phyloP scores from a whole-genome alignment of 2,113 vertebrate species.

The Castor canadensis region DNA sequence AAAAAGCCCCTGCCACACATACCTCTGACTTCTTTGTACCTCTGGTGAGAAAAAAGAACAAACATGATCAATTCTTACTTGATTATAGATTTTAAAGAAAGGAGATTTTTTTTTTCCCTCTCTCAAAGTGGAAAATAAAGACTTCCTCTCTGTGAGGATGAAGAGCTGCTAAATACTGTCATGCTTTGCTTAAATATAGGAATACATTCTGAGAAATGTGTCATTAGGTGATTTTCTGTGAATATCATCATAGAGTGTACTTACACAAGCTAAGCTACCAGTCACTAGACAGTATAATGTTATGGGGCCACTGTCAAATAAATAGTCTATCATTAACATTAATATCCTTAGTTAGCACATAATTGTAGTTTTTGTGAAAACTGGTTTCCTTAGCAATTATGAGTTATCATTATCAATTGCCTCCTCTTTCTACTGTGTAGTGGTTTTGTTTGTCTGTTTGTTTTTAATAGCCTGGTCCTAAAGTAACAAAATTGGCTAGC shows the following conservation, averaged over 20 bases:
- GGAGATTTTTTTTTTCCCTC: not conserved
- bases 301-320: not conserved
- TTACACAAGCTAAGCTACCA: not conserved
- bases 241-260: not conserved
- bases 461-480: not conserved
- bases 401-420: not conserved
- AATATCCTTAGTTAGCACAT: not conserved
- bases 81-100: conserved; percentile 3
- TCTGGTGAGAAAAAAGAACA: not conserved
- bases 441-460: too few species aligned
- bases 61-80: not conserved
- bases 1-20: not conserved
- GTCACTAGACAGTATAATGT: not conserved
- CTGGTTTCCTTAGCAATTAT: conserved; percentile 6
- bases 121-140: not conserved
- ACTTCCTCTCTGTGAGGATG: not conserved
- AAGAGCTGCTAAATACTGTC: not conserved
- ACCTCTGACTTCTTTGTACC: not conserved
- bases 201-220: not conserved
- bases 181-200: not conserved
- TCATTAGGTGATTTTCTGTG: not conserved
- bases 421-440: not conserved
- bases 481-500: conserved; percentile 27
- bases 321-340: not conserved
- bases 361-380: conserved; percentile 20